Evolutionary conservation across 2,888 invertebrate species (phyloP), one percentile per base, ranked within the genome.

Genomic region (Lasius fuliginosus): DNA sequence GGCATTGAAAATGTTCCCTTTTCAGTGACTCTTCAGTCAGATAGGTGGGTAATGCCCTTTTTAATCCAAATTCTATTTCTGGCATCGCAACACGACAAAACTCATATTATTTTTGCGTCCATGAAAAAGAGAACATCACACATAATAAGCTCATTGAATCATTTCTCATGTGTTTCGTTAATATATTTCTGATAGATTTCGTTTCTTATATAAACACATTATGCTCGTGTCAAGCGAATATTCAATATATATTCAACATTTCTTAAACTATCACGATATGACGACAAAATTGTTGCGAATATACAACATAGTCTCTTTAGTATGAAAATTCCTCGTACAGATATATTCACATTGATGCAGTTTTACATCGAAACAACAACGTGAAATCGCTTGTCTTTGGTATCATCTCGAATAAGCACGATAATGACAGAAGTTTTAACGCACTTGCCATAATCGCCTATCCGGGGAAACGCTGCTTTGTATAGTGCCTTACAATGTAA

Each of bases 31-130:
- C 69, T 83, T 82, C n/a, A 77, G 33, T 76, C 42, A 33, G 53
- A 79, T 49, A 81, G 83, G 30, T 58, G n/a, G 53, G 40, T 68
- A 81, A 68, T 68, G 83, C 69, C 68, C 81, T 69, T 81, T 83
- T 69, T 81, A 81, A 83, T 81, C 40, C 68, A 83, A 83, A 83
- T 81, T 83, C 69, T 64, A 83, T 68, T 83, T 69, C 69, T 68
- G 53, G 36, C 40, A 77, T 53, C 40, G 23, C 5, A 30, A 56
- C 75, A 56, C 8, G 18, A 64, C 67, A 60, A 83, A 58, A 49
- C 62, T 23, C 18, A 56, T 64, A 74, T 18, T 49, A 15, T 23
- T 79, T 69, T 62, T 62, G 27, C 56, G 12, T 36, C 18, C 49
- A 27, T 15, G 15, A 62, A 36, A 75, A 18, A 82, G 49, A 62